phyloP scores from a whole-genome alignment of 2,888 invertebrate species.

The Platycheirus albimanus region DNA sequence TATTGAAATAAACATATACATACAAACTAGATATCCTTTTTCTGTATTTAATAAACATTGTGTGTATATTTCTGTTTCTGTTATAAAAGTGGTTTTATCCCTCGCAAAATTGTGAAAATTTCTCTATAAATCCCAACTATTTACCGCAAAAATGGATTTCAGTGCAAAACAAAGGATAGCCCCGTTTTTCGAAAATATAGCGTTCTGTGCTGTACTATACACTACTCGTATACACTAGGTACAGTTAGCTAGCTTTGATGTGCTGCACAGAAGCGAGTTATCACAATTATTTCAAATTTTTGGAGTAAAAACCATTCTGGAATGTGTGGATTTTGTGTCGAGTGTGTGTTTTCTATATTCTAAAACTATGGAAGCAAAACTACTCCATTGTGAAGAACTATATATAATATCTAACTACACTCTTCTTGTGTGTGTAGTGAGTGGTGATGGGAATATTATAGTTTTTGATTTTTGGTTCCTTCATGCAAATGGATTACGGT shows the following conservation, averaged over 20 bases:
- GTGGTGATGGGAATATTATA: constrained; percentile 62
- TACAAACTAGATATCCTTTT: neutral
- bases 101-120: constrained; percentile 40
- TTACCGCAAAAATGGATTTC: constrained; percentile 56
- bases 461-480: constrained; percentile 66
- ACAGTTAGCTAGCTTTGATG: too few species aligned
- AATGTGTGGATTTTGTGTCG: neutral
- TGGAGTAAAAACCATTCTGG: neutral
- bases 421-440: too few species aligned
- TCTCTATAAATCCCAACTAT: constrained; percentile 41
- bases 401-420: neutral
- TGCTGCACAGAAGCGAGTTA: constrained; percentile 19
- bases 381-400: constrained; percentile 2
- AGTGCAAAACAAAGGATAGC: constrained; percentile 45
- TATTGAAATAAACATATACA: neutral
- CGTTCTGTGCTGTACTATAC: too few species aligned
- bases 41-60: constrained; percentile 1
- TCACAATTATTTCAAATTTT: constrained; percentile 35
- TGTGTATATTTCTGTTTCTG: neutral
- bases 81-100: constrained; percentile 15
- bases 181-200: neutral
- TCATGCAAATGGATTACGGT: constrained; percentile 66
- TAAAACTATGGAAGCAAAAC: neutral
- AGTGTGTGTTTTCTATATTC: neutral
- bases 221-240: too few species aligned